A percentile compares a stretch with the other conserved stretches of the same genome.
Evolutionary conservation across 2,113 vertebrate species (phyloP).

Genomic region (Podiceps cristatus): DNA sequence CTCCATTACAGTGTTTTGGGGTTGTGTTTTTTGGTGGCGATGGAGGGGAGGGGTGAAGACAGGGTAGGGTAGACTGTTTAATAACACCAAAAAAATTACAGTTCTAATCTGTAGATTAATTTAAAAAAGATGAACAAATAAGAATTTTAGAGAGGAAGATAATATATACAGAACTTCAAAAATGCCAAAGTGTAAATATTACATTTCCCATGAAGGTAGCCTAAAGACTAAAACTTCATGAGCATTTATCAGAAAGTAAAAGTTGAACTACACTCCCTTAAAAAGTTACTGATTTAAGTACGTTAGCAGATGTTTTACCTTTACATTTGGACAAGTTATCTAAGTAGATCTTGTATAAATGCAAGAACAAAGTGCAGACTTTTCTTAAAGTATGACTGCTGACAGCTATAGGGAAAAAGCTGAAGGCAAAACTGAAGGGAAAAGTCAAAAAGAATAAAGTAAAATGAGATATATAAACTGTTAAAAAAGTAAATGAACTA

Average conservation of each 20-base stretch:
- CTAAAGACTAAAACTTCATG: background rate
- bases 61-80: background rate
- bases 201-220: background rate
- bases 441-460: background rate
- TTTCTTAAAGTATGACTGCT: background rate
- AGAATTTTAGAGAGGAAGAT: background rate
- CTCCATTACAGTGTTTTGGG: background rate
- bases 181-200: background rate
- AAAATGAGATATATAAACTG: background rate
- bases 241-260: background rate
- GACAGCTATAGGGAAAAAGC: background rate
- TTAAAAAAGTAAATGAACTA: background rate
- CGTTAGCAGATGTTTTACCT: background rate
- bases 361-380: background rate
- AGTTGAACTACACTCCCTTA: background rate
- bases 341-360: background rate
- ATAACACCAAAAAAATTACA: background rate
- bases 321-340: background rate
- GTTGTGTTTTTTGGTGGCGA: background rate
- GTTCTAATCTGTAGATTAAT: background rate
- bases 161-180: background rate
- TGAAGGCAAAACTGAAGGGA: background rate
- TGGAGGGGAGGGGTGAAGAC: too few species aligned
- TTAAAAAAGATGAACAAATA: background rate
- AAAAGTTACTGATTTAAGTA: background rate